Evolutionary conservation across 2,888 invertebrate species (phyloP), one percentile per base, ranked within the genome.

Genomic region (Ectobius pallidus): DNA sequence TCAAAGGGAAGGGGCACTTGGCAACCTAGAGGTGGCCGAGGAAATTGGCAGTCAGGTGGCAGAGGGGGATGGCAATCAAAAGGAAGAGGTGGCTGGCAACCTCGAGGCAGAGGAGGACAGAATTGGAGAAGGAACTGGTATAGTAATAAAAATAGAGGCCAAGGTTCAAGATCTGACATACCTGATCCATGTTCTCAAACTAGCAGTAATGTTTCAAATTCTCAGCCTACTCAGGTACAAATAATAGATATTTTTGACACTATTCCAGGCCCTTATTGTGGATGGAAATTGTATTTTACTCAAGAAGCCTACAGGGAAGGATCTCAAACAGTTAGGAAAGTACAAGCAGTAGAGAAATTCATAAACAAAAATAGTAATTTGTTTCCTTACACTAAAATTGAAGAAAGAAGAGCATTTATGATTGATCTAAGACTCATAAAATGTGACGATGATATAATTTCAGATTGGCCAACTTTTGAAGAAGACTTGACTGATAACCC

Each of bases 261-360:
- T 27, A 30, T 67, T n/a, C 69, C 39, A 3, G 62, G 79, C 32
- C 85, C 85, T 4, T 92, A 90, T 81, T 85, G 87, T 77, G 89
- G 90, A 22, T 95, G 95, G 92, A 89, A 89, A 76, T 83, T 93
- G 9, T 96, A 95, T 83, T 93, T 95, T 81, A 88, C 91, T 44
- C 85, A 87, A 70, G 89, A 91, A 85, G 86, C 82, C 67, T 87
- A 83, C 74, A 80, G 80, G 73, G 84, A 86, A 16, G 83, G 85
- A 34, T 86, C 85, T 11, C 81, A 83, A 0, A 81, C 86, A 20
- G 82, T 86, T 4, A 81, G 81, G 69, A 87, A 86, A 78, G 81
- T 89, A 2, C 80, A 85, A 77, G 82, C 85, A 7, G 84, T 89
- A 76, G 87, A 89, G 79, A 81, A 82, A 2, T 91, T 88, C 78